Percentiles rank a stretch among this genome's conserved stretches.
Evolutionary conservation across 2,888 invertebrate genomes (phyloP).

Genomic region (Nomada lathburiana): DNA sequence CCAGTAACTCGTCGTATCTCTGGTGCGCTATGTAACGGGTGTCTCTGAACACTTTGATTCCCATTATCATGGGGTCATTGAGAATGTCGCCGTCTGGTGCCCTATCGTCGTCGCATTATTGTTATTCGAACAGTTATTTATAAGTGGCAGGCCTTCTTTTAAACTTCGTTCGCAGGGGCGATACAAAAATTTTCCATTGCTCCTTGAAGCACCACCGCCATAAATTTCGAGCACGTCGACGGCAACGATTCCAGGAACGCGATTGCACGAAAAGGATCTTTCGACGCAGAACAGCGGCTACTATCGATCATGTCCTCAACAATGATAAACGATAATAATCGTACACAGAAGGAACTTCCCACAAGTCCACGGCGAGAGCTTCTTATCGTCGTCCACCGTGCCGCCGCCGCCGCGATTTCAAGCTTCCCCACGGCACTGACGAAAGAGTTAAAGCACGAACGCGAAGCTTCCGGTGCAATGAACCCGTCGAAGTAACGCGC

Average conservation of each 20-base stretch:
- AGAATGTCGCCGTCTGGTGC: neutral
- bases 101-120: neutral
- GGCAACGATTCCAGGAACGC: slow-evolving; percentile 5
- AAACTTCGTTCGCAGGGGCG: slow-evolving; percentile 15
- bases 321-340: slow-evolving; percentile 39
- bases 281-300: neutral
- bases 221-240: neutral
- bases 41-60: slow-evolving; percentile 32
- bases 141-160: slow-evolving; percentile 27
- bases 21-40: slow-evolving; percentile 60
- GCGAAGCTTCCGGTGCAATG: slow-evolving; percentile 78
- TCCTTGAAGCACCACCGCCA: neutral
- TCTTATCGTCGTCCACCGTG: slow-evolving; percentile 54
- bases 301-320: slow-evolving; percentile 32
- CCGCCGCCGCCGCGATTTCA: slow-evolving; percentile 47
- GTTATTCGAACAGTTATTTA: slow-evolving; percentile 29
- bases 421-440: slow-evolving; percentile 55
- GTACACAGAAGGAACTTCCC: slow-evolving; percentile 13
- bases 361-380: slow-evolving; percentile 12
- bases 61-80: slow-evolving; percentile 4
- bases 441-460: slow-evolving; percentile 73
- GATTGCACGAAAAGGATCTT: neutral
- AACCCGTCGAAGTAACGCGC: slow-evolving; percentile 71
- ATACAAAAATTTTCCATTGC: slow-evolving; percentile 37
- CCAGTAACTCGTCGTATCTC: slow-evolving; percentile 76